A percentile compares a stretch with the other conserved stretches of the same genome.
phyloP scores from a whole-genome alignment of 2,113 vertebrate genomes.

The Guaruba guarouba region DNA sequence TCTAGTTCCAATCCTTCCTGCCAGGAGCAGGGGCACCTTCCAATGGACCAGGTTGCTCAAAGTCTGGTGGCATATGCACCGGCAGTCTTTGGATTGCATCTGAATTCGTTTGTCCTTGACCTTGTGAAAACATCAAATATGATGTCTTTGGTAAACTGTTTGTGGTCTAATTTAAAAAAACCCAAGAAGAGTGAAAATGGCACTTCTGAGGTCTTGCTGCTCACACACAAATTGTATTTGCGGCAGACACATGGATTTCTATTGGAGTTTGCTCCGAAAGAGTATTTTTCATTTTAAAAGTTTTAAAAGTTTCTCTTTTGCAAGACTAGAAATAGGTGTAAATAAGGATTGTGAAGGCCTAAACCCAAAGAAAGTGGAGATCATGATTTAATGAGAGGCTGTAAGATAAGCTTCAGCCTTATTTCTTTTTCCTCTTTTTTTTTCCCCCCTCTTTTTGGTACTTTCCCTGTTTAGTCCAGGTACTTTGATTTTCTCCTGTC shows the following conservation, averaged over 20 bases:
- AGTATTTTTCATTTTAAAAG: not conserved
- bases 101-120: not conserved
- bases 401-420: not conserved
- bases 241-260: not conserved
- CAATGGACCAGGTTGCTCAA: not conserved
- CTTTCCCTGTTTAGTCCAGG: not conserved
- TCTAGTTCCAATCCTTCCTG: too few species aligned
- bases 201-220: not conserved
- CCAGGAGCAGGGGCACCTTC: too few species aligned
- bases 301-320: not conserved
- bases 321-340: not conserved
- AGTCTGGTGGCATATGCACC: not conserved
- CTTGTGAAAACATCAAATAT: not conserved
- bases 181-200: too few species aligned
- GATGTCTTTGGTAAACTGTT: not conserved
- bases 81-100: not conserved
- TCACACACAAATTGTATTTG: not conserved
- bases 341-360: not conserved
- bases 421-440: not conserved
- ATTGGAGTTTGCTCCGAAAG: accelerated
- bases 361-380: not conserved
- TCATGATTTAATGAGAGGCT: not conserved
- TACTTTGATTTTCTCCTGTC: not conserved
- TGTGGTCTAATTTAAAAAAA: not conserved
- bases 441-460: not conserved